phyloP scores from a whole-genome alignment of 2,113 vertebrate genomes.

The Mastomys coucha region DNA sequence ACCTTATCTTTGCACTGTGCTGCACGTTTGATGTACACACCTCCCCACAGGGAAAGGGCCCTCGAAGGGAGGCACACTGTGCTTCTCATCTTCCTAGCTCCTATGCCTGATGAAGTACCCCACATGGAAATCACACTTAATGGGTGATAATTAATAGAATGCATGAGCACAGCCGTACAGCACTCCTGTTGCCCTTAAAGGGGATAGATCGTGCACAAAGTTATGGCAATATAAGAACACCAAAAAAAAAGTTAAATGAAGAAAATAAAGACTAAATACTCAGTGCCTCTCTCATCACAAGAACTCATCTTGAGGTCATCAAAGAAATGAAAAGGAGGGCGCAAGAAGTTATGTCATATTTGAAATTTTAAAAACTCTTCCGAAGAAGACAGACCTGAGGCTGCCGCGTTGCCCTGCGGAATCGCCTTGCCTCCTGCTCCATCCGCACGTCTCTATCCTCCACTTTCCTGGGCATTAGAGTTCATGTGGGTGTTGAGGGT shows the following conservation, averaged over 20 bases:
- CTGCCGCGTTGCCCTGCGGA: not conserved
- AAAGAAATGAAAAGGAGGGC: not conserved
- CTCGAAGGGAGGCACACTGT: not conserved
- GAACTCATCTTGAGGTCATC: not conserved
- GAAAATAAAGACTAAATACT: not conserved
- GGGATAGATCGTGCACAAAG: not conserved
- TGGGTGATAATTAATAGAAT: not conserved
- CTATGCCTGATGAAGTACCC: not conserved
- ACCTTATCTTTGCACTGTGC: no score
- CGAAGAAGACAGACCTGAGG: no score
- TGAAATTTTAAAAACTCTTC: conserved; percentile 10
- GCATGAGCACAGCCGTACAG: rapidly evolving
- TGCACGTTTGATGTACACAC: not conserved
- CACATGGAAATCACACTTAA: not conserved
- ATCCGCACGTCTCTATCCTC: not conserved
- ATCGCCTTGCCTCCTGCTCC: not conserved
- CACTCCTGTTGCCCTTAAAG: not conserved
- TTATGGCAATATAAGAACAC: no score
- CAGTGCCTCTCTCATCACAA: not conserved
- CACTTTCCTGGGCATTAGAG: not conserved
- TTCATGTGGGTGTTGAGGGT: not conserved
- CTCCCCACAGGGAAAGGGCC: not conserved
- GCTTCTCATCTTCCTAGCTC: not conserved
- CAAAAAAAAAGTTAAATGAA: not conserved
- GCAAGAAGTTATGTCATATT: conserved; percentile 7